These are phyloP conservation scores for Stegophylla sp. DNA, from an alignment of 2,888 invertebrate genomes.

Conservation along the genomic window DNA sequence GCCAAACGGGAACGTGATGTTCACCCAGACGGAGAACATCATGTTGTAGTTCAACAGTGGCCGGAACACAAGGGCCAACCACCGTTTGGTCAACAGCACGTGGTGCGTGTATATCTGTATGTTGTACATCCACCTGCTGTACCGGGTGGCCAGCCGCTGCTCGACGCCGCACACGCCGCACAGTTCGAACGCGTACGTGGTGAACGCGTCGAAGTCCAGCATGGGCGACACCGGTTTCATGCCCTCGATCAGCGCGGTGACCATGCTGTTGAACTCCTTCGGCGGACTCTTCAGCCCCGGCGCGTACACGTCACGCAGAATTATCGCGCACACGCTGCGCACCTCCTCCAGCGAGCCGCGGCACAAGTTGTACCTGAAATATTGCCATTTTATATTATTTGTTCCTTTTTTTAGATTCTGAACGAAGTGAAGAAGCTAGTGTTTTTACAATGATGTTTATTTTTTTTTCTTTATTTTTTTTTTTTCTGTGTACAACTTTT, in stretches of 20 bases:
- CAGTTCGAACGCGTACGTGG: slow-evolving; percentile 69
- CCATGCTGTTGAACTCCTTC: slow-evolving; percentile 73
- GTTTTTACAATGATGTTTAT: no score
- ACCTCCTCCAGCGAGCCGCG: slow-evolving; percentile 61
- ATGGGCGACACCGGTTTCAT: slow-evolving; percentile 74
- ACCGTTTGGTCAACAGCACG: slow-evolving; percentile 64
- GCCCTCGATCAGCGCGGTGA: slow-evolving; percentile 72
- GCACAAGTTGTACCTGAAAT: slow-evolving; percentile 64
- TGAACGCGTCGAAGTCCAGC: slow-evolving; percentile 69
- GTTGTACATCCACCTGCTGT: slow-evolving; percentile 64
- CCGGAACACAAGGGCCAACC: slow-evolving; percentile 68
- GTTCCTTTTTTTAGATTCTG: no score
- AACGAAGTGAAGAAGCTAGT: no score
- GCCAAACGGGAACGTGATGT: slow-evolving; percentile 72
- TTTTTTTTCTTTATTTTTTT: no score
- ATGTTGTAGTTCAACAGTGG: slow-evolving; percentile 72
- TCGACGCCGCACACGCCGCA: slow-evolving; percentile 68
- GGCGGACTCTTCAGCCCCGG: slow-evolving; percentile 71
- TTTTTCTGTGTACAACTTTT: no score
- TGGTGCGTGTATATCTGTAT: slow-evolving; percentile 65
- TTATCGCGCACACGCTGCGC: slow-evolving; percentile 70
- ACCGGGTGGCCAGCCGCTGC: slow-evolving; percentile 63
- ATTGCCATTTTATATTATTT: no score
- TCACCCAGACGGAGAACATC: slow-evolving; percentile 70
- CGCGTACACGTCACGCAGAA: slow-evolving; percentile 71